Base-by-base conservation (phyloP, 2,888 invertebrate genomes). In the Rhingia campestris region DNA sequence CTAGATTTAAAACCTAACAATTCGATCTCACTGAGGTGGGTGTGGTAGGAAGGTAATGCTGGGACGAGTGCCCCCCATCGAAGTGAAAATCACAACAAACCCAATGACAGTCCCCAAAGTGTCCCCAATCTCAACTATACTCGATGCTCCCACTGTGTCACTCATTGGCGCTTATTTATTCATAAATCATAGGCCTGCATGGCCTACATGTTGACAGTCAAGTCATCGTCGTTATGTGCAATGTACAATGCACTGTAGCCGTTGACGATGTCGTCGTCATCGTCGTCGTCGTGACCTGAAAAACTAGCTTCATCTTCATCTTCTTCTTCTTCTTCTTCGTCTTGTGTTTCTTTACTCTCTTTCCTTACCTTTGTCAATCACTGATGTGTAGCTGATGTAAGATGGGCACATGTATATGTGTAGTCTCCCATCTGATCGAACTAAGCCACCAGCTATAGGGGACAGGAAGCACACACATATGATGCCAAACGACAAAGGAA, bases 131-230 rank as follows among this genome's bases (percentile, higher is more conserved):
- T 67, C 37, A 72, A 41, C 76, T 14, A 58, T 45, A 45, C 37
- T 32, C 45, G 41, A 54, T 33, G 33, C 47, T 37, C 58, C 41
- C 43, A 72, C 33, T 43, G 49, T 74, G 45, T 41, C 64, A 70
- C 66, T 74, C 77, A 79, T 64, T 74, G 80, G 64, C 49, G 74
- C 54, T 70, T 43, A 84, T 80, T 70, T 80, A 84, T 84, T 84
- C 80, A 84, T 84, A 84, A 79, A 74, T 80, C 80, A 80, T 80
- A 82, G 66, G 66, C 54, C 61, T 49, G 61, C 66, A 66, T 77
- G 79, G 70, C 79, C 79, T 84, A 80, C 58, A 79, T 84, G 79
- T 54, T 59, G 67, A 67, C 63, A 73, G 56, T 49, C 51, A 77
- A 61, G 59, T 10, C 53, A 9, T 59, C 47, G 63, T 70, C 37